These are phyloP conservation scores for Chiroxiphia lanceolata DNA, from an alignment of 2,797 vertebrate genomes.

Conservation along the genomic window DNA sequence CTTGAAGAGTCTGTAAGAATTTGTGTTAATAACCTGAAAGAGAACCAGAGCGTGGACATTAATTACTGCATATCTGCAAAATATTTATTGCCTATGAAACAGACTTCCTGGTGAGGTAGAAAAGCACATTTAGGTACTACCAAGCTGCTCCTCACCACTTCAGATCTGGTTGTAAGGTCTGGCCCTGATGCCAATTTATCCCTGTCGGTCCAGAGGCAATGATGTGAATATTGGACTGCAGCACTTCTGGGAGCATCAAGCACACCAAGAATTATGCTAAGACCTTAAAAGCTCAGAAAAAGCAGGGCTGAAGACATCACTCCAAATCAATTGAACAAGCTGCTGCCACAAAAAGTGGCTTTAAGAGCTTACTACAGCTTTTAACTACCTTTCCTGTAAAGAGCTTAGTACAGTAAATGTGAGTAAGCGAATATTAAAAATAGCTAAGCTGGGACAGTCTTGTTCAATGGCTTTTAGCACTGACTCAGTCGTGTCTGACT, in stretches of 20 bases:
- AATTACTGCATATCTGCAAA: not conserved
- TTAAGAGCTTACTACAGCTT: not conserved
- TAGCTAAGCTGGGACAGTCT: not conserved
- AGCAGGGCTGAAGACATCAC: not conserved
- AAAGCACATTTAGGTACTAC: not conserved
- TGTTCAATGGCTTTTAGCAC: not conserved
- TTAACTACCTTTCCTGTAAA: constrained; percentile 37
- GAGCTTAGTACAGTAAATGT: constrained; percentile 29
- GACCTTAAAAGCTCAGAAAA: not conserved
- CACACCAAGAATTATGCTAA: not conserved
- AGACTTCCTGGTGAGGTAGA: not conserved
- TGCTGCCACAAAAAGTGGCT: not conserved
- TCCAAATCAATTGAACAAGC: not conserved
- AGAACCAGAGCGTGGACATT: not conserved
- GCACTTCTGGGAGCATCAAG: not conserved
- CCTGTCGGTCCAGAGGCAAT: rapidly evolving
- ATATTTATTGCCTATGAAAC: not conserved
- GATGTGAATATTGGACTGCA: not conserved
- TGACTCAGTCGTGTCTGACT: not conserved
- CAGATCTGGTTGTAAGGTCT: not conserved
- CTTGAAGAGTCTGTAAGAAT: not conserved
- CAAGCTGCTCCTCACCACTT: not conserved
- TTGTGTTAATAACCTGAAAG: not conserved
- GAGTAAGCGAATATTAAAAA: constrained; percentile 64
- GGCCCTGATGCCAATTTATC: rapidly evolving